Conservation (phyloP, 1,140 invertebrate species). For the Bombus sibiricus region DNA sequence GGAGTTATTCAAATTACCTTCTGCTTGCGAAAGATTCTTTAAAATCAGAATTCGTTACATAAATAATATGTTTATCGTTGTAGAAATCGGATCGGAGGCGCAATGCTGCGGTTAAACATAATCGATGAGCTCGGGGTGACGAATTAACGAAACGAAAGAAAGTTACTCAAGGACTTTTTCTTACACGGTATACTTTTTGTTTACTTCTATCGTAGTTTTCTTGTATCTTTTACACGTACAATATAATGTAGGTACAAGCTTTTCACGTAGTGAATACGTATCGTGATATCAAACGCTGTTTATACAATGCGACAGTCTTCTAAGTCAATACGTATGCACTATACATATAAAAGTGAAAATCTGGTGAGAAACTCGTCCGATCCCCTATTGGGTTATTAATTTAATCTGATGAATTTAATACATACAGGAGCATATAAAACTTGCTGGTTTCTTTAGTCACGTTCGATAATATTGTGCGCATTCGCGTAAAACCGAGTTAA, state of each 20-base stretch:
- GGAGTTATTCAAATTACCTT: not conserved
- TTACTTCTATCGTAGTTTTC: not conserved
- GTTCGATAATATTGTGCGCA: conserved; percentile 18
- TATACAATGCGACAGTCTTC: not conserved
- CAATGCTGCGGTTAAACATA: not conserved
- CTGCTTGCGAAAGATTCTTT: not conserved
- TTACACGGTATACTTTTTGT: not conserved
- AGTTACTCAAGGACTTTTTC: no score
- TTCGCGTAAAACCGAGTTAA: not conserved
- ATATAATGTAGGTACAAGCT: not conserved
- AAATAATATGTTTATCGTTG: not conserved
- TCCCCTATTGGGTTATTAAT: conserved; percentile 16
- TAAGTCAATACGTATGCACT: not conserved
- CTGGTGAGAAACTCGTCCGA: not conserved
- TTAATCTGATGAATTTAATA: not conserved
- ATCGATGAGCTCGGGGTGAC: not conserved
- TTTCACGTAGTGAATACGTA: not conserved
- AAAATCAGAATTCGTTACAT: not conserved
- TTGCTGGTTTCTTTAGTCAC: not conserved
- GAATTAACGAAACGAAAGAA: not conserved
- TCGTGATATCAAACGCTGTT: conserved; percentile 28
- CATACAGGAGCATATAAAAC: not conserved
- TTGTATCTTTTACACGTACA: conserved; percentile 8
- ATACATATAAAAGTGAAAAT: conserved; percentile 40
- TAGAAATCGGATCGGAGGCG: not conserved